A percentile compares a stretch with the other conserved stretches of the same genome.
Evolutionary conservation across 2,888 invertebrate genomes (phyloP).

Genomic region (Allygus modestus): DNA sequence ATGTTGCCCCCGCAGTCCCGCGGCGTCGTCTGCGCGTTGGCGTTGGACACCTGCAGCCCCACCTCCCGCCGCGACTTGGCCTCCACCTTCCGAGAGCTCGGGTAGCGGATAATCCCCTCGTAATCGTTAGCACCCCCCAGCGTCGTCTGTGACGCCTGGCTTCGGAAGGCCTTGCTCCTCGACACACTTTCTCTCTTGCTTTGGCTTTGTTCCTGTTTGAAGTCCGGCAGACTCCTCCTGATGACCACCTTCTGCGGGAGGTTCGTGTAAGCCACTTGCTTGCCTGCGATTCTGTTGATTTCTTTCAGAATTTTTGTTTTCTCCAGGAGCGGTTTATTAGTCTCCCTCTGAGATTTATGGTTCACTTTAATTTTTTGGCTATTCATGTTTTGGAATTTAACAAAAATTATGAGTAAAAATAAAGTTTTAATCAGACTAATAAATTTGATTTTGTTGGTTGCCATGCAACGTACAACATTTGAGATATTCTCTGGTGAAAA

Average conservation of each 20-base stretch:
- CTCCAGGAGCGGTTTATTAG: neutral
- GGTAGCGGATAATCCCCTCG: constrained; percentile 28
- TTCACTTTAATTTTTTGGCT: constrained; percentile 31
- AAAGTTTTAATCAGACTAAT: neutral
- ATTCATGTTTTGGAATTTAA: constrained; percentile 19
- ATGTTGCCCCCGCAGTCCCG: constrained; percentile 1
- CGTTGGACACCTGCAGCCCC: constrained; percentile 14
- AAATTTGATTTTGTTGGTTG: neutral
- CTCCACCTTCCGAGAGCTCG: constrained; percentile 16
- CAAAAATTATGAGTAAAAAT: neutral
- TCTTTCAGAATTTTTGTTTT: constrained; percentile 35
- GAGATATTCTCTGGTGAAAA: too few species aligned
- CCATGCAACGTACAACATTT: neutral
- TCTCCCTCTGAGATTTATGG: constrained; percentile 33
- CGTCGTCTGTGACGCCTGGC: constrained; percentile 20
- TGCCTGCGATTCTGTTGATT: constrained; percentile 33
- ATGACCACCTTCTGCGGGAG: constrained; percentile 3
- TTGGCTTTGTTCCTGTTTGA: neutral
- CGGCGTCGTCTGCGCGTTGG: constrained; percentile 9
- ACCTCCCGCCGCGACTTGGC: constrained; percentile 20
- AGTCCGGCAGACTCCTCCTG: neutral
- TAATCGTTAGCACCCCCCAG: neutral
- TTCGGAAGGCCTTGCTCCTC: neutral
- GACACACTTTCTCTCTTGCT: neutral
- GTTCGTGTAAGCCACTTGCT: neutral